A percentile compares a stretch with the other conserved stretches of the same genome.
These are phyloP conservation scores for Rhopalosiphum padi DNA, from an alignment of 1,140 invertebrate genomes.

Conservation along the genomic window DNA sequence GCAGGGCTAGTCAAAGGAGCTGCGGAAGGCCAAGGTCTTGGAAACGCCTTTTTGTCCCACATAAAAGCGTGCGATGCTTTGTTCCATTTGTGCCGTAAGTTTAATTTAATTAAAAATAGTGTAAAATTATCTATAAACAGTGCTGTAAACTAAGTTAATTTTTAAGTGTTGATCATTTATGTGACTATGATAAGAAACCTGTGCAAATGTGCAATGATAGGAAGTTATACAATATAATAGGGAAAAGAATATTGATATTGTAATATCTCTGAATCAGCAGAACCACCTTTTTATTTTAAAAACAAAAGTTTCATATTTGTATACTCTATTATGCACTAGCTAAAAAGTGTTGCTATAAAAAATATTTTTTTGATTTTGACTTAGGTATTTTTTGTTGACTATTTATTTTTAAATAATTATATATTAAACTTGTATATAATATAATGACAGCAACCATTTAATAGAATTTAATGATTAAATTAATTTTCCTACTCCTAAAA, in stretches of 20 bases:
- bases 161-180: not conserved
- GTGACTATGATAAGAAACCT: not conserved
- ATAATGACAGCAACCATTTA: not conserved
- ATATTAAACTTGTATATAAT: not conserved
- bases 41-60: conserved; percentile 98
- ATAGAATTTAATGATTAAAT: not conserved
- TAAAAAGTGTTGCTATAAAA: not conserved
- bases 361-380: no score
- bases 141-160: not conserved
- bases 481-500: not conserved
- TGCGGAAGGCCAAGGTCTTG: conserved; percentile 95
- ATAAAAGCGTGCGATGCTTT: conserved; percentile 99
- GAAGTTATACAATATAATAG: no score
- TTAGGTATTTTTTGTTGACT: no score
- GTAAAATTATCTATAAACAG: not conserved
- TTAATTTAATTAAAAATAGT: not conserved
- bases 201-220: not conserved
- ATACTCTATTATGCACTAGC: not conserved
- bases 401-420: no score
- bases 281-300: no score
- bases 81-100: conserved; percentile 96
- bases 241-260: not conserved
- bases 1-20: conserved; percentile 98
- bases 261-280: not conserved
- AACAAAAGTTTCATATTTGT: not conserved